Percentiles rank a stretch among this genome's conserved stretches.
Evolutionary conservation across 2,797 vertebrate species (phyloP).

Genomic region (Fundulus diaphanus): DNA sequence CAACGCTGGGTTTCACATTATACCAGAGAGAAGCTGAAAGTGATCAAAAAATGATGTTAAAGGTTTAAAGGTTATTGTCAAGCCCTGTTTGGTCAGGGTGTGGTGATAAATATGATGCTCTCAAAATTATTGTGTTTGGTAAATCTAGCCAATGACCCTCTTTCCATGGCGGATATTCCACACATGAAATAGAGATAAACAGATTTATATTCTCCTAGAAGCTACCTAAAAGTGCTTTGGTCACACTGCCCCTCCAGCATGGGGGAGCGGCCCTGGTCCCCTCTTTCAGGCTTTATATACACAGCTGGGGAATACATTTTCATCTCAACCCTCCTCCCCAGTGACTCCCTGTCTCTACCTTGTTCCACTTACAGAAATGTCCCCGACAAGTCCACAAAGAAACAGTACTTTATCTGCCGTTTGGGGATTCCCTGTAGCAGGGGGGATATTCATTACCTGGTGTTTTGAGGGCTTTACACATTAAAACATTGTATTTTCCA

Average conservation of each 20-base stretch:
- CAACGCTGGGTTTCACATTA: slow-evolving; percentile 9
- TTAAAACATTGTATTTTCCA: slow-evolving; percentile 58
- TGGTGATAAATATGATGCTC: slow-evolving; percentile 3
- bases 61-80: background rate
- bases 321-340: slow-evolving; percentile 49
- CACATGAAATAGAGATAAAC: slow-evolving; percentile 22
- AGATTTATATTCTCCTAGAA: slow-evolving; percentile 37
- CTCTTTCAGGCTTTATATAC: slow-evolving; percentile 72
- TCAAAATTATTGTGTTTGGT: slow-evolving; percentile 20
- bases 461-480: slow-evolving; percentile 58
- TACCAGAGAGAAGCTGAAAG: background rate
- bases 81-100: background rate
- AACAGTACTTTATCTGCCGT: slow-evolving; percentile 69
- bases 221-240: slow-evolving; percentile 47
- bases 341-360: slow-evolving; percentile 34
- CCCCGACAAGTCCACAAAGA: slow-evolving; percentile 67
- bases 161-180: slow-evolving; percentile 17
- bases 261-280: slow-evolving; percentile 67
- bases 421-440: slow-evolving; percentile 27
- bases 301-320: slow-evolving; percentile 84
- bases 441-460: slow-evolving; percentile 70
- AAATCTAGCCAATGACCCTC: slow-evolving; percentile 6
- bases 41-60: background rate
- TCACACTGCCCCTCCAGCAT: slow-evolving; percentile 47
- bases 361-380: slow-evolving; percentile 69